Base-by-base conservation (phyloP, 2,797 vertebrate genomes). In the Dromococcyx pavoninus region DNA sequence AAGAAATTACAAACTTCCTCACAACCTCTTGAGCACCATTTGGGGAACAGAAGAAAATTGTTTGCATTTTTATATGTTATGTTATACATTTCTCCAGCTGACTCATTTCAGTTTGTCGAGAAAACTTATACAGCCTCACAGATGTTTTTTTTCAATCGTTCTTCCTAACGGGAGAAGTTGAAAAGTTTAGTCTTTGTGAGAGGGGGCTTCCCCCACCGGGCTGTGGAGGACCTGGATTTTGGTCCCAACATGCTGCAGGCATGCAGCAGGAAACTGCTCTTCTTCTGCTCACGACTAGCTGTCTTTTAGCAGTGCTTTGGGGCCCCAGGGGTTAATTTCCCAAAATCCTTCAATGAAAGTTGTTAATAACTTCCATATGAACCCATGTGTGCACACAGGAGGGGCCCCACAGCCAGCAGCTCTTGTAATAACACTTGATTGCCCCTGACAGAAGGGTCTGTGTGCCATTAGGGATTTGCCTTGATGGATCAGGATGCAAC, bases 321-420 rank as follows among this genome's bases (percentile, higher is more conserved):
- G 61, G 57, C 75, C 41, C 58, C 57, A 56, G 73, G 74, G 80
- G 93, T 96, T 96, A 96, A 96, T 88, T 93, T 94, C 95, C 95
- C 83, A 87, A 96, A 96, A 94, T 93, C 89, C 91, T 94, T 78
- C 1, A 0, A 91, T 91, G 57, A 89, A 92, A 85, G 80, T 94
- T 93, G 77, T 39, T 96, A 96, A 96, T 96, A 84, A 86, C 67
- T 96, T 97, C 95, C 92, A 91, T 94, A 91, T 94, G 95, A 86
- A 88, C 44, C 43, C 71, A n/a, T 93, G 82, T 96, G 91, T 87
- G 80, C 30, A 33, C 78, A 53, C 86, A 88, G 93, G 71, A 95
- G 93, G 94, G 95, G 95, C 94, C 94, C 91, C 94, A 76, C 71
- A 86, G 86, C 86, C 82, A 73, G 92, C 94, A 84, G 95, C 67